phyloP scores from a whole-genome alignment of 2,113 vertebrate genomes.

The Macquaria ambigua region DNA sequence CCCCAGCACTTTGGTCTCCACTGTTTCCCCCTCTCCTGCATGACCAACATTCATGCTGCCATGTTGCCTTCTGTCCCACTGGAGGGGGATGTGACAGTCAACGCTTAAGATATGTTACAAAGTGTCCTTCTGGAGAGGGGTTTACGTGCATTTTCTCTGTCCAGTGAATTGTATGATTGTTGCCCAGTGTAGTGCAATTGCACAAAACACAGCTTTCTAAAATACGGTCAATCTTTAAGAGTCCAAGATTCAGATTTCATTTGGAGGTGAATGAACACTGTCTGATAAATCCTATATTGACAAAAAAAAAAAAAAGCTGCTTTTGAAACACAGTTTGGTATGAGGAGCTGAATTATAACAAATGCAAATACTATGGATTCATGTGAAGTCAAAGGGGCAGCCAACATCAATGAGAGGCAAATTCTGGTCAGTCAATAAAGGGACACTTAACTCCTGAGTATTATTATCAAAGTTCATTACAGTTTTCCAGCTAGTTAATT shows the following conservation, averaged over 20 bases:
- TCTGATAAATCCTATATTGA: not conserved
- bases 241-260: not conserved
- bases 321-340: not conserved
- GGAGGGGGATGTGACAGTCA: conserved; percentile 67
- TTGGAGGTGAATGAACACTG: not conserved
- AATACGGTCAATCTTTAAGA: too few species aligned
- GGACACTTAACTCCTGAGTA: not conserved
- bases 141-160: conserved; percentile 8
- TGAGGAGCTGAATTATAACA: not conserved
- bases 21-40: conserved; percentile 52
- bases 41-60: conserved; percentile 65
- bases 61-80: conserved; percentile 70
- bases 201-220: not conserved
- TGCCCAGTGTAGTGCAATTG: not conserved
- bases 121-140: conserved; percentile 39
- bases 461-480: not conserved
- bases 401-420: not conserved
- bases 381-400: not conserved
- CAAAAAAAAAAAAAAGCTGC: not conserved
- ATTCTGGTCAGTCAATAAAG: not conserved
- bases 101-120: conserved; percentile 31
- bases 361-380: not conserved
- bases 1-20: conserved; percentile 41
- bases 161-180: conserved; percentile 1
- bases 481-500: conserved; percentile 7